phyloP scores from a whole-genome alignment of 2,888 invertebrate genomes.

The Flexamia atlantica region DNA sequence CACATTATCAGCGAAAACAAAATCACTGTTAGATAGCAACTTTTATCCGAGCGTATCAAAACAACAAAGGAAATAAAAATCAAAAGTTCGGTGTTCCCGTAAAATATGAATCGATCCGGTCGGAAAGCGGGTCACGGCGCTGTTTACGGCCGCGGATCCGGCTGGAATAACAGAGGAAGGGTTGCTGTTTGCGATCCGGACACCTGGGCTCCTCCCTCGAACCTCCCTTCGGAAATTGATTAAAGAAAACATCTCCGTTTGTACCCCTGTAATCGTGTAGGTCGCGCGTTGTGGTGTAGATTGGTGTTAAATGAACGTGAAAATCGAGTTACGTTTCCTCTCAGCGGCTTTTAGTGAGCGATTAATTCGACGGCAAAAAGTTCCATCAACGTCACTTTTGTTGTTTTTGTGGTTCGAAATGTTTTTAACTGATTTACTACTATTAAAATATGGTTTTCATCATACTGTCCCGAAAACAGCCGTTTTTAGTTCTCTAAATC shows the following conservation, averaged over 20 bases:
- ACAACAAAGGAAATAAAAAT: conserved; percentile 44
- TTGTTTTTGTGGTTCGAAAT: too few relatives aligned
- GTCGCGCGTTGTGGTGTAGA: neutral
- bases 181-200: neutral
- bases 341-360: neutral
- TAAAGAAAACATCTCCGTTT: conserved; percentile 33
- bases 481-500: too few relatives aligned
- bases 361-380: neutral
- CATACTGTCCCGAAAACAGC: too few relatives aligned
- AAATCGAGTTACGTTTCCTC: neutral
- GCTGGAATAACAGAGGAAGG: conserved; percentile 32
- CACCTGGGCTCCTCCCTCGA: too few relatives aligned
- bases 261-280: too few relatives aligned
- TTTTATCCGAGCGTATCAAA: conserved; percentile 47
- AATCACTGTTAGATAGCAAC: conserved; percentile 43
- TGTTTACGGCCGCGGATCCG: conserved; percentile 15
- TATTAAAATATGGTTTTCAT: too few relatives aligned
- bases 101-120: conserved; percentile 41
- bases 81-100: conserved; percentile 24
- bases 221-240: neutral
- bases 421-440: too few relatives aligned
- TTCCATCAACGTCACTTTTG: too few relatives aligned
- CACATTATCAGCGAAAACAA: conserved; percentile 49
- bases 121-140: conserved; percentile 14
- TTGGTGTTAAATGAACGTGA: conserved; percentile 9